phyloP scores from a whole-genome alignment of 2,888 invertebrate genomes.

The Lasioglossum figueresi region DNA sequence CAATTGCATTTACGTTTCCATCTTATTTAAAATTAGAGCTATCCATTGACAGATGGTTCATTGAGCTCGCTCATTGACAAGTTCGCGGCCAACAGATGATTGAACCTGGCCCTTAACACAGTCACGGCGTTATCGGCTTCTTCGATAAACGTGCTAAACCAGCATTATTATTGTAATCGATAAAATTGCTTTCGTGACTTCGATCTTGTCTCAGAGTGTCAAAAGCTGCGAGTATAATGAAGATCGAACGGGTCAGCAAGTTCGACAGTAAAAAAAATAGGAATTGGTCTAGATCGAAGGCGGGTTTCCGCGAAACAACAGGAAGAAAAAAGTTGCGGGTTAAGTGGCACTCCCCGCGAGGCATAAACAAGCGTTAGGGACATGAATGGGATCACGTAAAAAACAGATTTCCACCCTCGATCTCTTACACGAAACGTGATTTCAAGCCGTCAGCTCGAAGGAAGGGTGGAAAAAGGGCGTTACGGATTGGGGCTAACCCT shows the following conservation, averaged over 20 bases:
- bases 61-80: neutral
- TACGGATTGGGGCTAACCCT: constrained; percentile 67
- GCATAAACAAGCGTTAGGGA: constrained; percentile 78
- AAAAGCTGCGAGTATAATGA: neutral
- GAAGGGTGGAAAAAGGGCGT: constrained; percentile 70
- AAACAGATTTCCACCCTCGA: constrained; percentile 80
- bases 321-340: constrained; percentile 55
- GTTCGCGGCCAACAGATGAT: neutral
- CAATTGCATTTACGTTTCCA: neutral
- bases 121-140: neutral
- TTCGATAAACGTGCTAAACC: neutral
- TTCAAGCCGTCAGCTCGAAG: constrained; percentile 69
- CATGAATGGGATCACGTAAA: constrained; percentile 82
- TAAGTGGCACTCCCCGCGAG: constrained; percentile 70
- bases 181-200: neutral
- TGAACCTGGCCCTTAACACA: neutral
- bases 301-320: constrained; percentile 17
- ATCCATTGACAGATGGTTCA: neutral
- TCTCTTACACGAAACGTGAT: constrained; percentile 71
- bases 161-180: neutral
- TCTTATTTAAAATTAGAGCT: neutral
- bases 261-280: constrained; percentile 3
- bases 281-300: constrained; percentile 31
- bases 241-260: neutral
- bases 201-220: neutral